Conservation (phyloP, 2,113 vertebrate genomes). For the Raja brachyura region DNA sequence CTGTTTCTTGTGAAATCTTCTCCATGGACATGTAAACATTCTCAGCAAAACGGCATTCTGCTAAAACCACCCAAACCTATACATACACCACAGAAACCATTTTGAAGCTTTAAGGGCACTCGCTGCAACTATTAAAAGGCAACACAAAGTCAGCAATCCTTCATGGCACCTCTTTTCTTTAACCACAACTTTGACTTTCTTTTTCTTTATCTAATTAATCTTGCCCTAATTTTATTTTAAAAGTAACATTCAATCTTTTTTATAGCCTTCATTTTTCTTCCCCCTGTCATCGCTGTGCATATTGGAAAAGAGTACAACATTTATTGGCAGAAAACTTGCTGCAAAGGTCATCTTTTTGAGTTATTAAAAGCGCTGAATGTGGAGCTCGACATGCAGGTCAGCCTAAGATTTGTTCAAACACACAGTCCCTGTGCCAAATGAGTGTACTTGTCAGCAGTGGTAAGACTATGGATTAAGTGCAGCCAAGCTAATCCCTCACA, state of each 20-base stretch:
- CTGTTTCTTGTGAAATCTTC: too few species aligned
- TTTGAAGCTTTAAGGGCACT: too few species aligned
- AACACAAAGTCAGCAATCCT: too few species aligned
- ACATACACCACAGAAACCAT: too few species aligned
- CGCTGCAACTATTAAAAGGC: too few species aligned
- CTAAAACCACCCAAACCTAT: too few species aligned
- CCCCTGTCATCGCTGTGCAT: not conserved
- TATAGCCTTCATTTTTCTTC: not conserved
- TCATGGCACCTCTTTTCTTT: not conserved
- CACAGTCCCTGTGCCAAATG: not conserved
- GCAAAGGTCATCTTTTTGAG: not conserved
- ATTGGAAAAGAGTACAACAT: not conserved
- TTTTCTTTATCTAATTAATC: not conserved
- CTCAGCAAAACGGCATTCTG: too few species aligned
- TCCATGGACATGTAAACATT: too few species aligned
- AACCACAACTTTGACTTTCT: not conserved
- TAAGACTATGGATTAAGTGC: not conserved
- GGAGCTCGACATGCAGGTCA: not conserved
- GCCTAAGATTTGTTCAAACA: constrained; percentile 1
- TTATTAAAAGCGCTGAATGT: not conserved
- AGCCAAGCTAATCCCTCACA: not conserved
- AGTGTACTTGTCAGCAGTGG: not conserved
- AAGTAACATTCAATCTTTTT: constrained; percentile 11
- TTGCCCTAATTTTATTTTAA: not conserved
- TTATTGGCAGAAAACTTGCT: not conserved